Conservation (phyloP, 2,797 vertebrate species). For the Toxotes lorentzi region DNA sequence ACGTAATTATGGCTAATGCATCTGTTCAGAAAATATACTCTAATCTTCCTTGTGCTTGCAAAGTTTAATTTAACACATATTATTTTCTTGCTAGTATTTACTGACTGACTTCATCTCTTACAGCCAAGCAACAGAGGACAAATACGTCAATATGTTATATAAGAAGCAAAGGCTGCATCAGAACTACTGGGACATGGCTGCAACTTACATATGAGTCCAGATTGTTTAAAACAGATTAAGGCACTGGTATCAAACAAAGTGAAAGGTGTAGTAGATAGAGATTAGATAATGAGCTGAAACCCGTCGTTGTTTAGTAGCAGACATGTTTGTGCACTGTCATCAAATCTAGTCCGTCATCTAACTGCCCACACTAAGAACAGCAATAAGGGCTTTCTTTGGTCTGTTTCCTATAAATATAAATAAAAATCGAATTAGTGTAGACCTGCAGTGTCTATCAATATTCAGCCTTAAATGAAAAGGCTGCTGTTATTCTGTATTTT, state of each 20-base stretch:
- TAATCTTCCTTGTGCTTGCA: slow-evolving; percentile 22
- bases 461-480: background rate
- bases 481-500: background rate
- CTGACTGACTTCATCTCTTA: background rate
- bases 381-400: background rate
- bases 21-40: slow-evolving; percentile 12
- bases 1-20: background rate
- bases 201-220: background rate
- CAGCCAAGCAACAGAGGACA: slow-evolving; percentile 1
- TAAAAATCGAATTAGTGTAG: background rate
- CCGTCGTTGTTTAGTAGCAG: slow-evolving; percentile 20
- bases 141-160: slow-evolving; percentile 21
- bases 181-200: background rate
- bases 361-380: background rate
- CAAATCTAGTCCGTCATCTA: slow-evolving; percentile 17
- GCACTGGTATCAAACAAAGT: slow-evolving; percentile 3
- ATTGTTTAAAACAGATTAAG: background rate
- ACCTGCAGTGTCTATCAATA: background rate
- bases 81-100: slow-evolving; percentile 2
- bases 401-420: slow-evolving; percentile 9
- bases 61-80: slow-evolving; percentile 5
- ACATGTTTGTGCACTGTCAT: slow-evolving; percentile 36
- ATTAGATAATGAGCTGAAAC: slow-evolving; percentile 17
- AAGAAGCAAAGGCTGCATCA: background rate
- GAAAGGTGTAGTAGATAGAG: background rate